These are phyloP conservation scores for Meteorus cinctellus DNA, from an alignment of 2,888 invertebrate genomes.

Conservation along the genomic window DNA sequence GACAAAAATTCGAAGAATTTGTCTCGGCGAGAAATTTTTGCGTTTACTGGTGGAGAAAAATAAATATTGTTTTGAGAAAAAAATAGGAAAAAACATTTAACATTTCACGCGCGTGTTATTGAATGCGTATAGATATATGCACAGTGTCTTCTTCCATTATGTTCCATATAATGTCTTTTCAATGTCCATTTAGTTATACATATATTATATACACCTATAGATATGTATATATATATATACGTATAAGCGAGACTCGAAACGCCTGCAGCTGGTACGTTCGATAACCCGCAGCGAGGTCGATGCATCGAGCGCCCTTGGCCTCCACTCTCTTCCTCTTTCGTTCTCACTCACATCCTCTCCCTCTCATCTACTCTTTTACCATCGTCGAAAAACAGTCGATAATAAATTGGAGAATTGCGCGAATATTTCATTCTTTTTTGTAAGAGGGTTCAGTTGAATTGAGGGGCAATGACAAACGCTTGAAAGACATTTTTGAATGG, in stretches of 20 bases:
- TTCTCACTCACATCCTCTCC: background rate
- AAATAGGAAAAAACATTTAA: too few species aligned
- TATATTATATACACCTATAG: background rate
- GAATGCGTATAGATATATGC: background rate
- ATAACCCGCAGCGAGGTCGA: conserved; percentile 32
- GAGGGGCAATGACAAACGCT: too few species aligned
- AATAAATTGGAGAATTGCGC: too few species aligned
- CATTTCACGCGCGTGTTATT: too few species aligned
- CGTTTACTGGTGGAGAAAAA: conserved; percentile 25
- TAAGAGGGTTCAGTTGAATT: too few species aligned
- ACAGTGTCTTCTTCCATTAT: background rate
- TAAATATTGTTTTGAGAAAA: background rate
- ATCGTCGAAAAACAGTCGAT: too few species aligned
- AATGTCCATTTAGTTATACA: background rate
- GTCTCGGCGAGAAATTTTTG: background rate
- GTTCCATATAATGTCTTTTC: background rate
- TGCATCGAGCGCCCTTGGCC: conserved; percentile 30
- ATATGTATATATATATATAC: background rate
- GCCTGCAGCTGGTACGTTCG: conserved; percentile 31
- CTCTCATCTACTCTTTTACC: too few species aligned
- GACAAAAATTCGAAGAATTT: conserved; percentile 16
- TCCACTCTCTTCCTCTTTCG: conserved; percentile 30
- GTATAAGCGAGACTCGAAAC: background rate
- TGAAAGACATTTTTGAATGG: too few species aligned
- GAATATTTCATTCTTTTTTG: too few species aligned